Conservation (phyloP, 23 tunicate genomes). For the Ascidia mentula region DNA sequence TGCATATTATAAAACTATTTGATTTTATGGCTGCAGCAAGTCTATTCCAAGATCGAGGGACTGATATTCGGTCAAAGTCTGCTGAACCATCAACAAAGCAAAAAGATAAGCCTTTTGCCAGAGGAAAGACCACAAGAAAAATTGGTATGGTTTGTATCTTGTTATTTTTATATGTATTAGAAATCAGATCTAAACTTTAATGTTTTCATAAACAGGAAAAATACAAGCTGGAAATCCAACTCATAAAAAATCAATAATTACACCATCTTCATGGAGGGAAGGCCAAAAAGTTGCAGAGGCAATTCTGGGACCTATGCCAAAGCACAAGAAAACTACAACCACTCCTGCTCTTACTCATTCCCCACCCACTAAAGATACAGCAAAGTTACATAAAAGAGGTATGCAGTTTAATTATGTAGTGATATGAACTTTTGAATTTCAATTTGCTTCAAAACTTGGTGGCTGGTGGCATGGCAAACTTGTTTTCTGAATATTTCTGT, state of each 20-base stretch:
- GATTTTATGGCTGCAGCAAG: not conserved
- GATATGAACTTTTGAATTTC: not conserved
- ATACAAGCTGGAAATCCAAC: conserved; percentile 23
- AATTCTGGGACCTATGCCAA: conserved; percentile 12
- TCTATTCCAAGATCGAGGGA: not conserved
- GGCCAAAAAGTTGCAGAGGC: conserved; percentile 54
- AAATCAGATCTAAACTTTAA: not conserved
- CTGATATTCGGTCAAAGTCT: not conserved
- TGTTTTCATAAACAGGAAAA: conserved; percentile 38
- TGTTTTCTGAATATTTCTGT: not conserved
- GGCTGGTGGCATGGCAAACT: conserved; percentile 5
- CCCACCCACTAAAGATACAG: not conserved
- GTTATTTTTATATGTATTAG: no score
- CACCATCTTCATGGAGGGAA: conserved; percentile 82
- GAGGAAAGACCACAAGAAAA: conserved; percentile 31
- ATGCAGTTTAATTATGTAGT: not conserved
- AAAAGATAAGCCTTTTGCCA: conserved; percentile 1
- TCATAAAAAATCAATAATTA: conserved; percentile 59
- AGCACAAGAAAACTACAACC: not conserved
- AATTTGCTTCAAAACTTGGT: not conserved
- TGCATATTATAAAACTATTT: not conserved
- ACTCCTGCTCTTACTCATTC: not conserved
- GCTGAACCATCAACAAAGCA: not conserved
- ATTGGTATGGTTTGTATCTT: no score
- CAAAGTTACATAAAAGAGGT: not conserved